Evolutionary conservation across 2,797 vertebrate species (phyloP), one percentile per base, ranked within the genome.

Genomic region (Coccyzus lansbergi): DNA sequence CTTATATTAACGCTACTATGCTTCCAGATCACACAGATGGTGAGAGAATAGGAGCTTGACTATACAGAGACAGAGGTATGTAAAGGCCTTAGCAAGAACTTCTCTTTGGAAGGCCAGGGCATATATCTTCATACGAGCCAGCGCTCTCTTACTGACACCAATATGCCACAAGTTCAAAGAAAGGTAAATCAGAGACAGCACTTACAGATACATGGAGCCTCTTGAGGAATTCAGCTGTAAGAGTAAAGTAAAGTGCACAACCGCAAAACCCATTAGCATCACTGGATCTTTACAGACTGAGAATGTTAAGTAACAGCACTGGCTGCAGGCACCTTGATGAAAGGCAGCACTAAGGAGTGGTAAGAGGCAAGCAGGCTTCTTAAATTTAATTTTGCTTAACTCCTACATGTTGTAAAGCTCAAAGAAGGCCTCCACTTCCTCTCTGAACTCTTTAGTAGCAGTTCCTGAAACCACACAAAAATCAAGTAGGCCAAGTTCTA

Each of bases 231-330:
- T 28, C 44, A 8, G 11, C 26, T 31, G 25, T 22, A 81, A 72
- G 49, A 71, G 14, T 36, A 76, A 69, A 63, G 19, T 25, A 64
- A 68, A 90, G 49, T 11, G 46, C 59, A 86, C 44, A 88, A 17
- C 59, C 86, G 69, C 69, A 93, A 93, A 94, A 92, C 7, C 44
- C 44, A 84, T 92, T 76, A 94, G 55, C 48, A 82, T 67, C 63
- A 70, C 76, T 15, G 34, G 26, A 33, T 31, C 76, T 92, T 92
- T 68, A 63, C 70, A 84, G 14, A 4, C 22, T 36, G 40, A 85
- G 25, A 83, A 77, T 8, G n/a, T 81, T 58, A 83, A 82, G 24
- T 74, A 92, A 68, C 53, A 87, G 42, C 40, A 76, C 51, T 51
- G 55, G 77, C 86, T 94, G 80, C 80, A 91, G 60, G 59, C 28